These are phyloP conservation scores for Aythya baeri DNA, from an alignment of 2,113 vertebrate genomes.

Conservation along the genomic window DNA sequence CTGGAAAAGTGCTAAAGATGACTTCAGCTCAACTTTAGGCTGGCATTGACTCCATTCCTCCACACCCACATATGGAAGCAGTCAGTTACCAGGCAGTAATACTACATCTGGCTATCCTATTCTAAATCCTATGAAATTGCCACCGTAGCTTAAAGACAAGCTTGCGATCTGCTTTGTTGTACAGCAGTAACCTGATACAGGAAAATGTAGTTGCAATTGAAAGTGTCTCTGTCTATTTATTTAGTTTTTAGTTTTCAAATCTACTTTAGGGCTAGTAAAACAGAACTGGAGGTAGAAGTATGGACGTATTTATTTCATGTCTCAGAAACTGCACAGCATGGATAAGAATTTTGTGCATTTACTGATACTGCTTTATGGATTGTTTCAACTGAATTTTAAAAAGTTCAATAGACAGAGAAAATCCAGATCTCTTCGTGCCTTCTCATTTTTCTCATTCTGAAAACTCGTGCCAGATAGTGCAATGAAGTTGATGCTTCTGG, in stretches of 20 bases:
- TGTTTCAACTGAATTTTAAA: neutral
- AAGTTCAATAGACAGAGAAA: neutral
- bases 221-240: neutral
- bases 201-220: neutral
- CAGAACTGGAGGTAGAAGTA: neutral
- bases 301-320: neutral
- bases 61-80: neutral
- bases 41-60: neutral
- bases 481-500: neutral
- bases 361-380: neutral
- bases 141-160: neutral
- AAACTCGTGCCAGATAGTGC: neutral
- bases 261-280: neutral
- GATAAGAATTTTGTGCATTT: neutral
- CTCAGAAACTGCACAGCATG: neutral
- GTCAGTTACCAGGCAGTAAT: neutral
- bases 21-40: neutral
- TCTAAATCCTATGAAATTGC: neutral
- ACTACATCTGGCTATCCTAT: neutral
- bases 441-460: neutral
- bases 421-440: neutral
- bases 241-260: neutral
- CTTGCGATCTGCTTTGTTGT: neutral
- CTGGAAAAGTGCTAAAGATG: neutral
- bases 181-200: neutral